Base-by-base conservation (phyloP, 1,140 invertebrate genomes). In the Drosophila nigromelanica region DNA sequence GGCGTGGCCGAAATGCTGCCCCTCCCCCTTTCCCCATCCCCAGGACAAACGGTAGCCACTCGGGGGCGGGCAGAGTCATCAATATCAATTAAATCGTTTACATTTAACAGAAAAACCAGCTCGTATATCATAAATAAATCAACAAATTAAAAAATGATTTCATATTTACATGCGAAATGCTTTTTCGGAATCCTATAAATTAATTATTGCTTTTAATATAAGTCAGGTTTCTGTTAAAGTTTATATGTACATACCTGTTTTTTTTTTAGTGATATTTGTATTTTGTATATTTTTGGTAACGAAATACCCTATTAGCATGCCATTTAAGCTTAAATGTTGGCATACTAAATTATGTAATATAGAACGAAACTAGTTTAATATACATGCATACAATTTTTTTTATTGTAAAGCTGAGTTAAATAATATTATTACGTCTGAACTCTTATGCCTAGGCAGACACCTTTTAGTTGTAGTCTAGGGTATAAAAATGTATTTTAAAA, bases 61-160 rank as follows among this genome's bases (percentile, higher is more conserved):
- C 37, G 39, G 18, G 18, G 39, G 40, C 14, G 3, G 8, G 11
- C 63, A 50, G 42, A 62, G 67, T 81, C 82, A 86, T 86, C 82
- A 86, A 86, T 86, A 81, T 87, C 82, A 86, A 86, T 86, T 86
- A 86, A 78, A 81, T 75, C 48, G 70, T 71, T 73, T 62, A 43
- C 43, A 78, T 72, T 58, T 78, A 54, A 42, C 58, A 58, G 27
- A 54, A 80, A 77, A 85, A 79, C 40, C 47, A 27, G 18, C 24
- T 30, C 42, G 69, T 72, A 45, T 59, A 85, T 76, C 66, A 83
- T 76, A 76, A 47, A 78, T 71, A 50, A 27, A 43, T 69, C 14
- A 63, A 69, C 10, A 54, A 35, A 50, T 63, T 50, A 68, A 60
- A 60, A 45, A 30, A 45, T 67, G 50, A 47, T 67, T 55, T 39